Conservation (phyloP, 2,113 vertebrate genomes). For the Microtus oregoni region DNA sequence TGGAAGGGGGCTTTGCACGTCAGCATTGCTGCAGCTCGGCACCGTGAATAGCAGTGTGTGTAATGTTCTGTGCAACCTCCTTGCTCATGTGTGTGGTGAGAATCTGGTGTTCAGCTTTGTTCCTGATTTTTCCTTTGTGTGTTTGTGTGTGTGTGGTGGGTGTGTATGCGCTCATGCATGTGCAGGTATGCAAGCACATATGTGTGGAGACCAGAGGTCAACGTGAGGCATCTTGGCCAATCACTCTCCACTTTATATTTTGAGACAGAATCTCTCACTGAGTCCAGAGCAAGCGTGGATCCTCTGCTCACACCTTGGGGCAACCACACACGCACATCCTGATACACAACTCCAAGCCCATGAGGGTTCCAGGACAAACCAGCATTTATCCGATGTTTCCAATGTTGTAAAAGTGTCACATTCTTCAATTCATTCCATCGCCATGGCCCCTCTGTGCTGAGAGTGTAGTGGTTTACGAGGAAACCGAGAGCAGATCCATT, state of each 20-base stretch:
- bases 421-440: neutral
- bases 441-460: neutral
- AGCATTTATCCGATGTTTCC: neutral
- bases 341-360: neutral
- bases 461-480: slow-evolving; percentile 6
- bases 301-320: neutral
- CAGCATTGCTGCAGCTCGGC: too few species aligned
- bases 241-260: neutral
- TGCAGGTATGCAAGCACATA: neutral
- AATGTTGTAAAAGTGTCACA: neutral
- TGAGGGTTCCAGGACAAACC: neutral
- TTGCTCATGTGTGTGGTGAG: neutral
- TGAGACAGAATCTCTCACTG: neutral
- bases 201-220: neutral
- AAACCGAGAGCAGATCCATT: neutral
- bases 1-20: neutral
- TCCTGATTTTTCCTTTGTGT: neutral
- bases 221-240: neutral
- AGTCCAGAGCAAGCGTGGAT: neutral
- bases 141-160: neutral
- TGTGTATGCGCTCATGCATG: neutral
- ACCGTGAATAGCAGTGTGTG: neutral
- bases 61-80: too few species aligned
- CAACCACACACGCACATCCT: neutral
- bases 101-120: neutral